A percentile compares a stretch with the other conserved stretches of the same genome.
Evolutionary conservation across 64 coral and sea anemone species (phyloP).

Genomic region (Pocillopora damicornis): DNA sequence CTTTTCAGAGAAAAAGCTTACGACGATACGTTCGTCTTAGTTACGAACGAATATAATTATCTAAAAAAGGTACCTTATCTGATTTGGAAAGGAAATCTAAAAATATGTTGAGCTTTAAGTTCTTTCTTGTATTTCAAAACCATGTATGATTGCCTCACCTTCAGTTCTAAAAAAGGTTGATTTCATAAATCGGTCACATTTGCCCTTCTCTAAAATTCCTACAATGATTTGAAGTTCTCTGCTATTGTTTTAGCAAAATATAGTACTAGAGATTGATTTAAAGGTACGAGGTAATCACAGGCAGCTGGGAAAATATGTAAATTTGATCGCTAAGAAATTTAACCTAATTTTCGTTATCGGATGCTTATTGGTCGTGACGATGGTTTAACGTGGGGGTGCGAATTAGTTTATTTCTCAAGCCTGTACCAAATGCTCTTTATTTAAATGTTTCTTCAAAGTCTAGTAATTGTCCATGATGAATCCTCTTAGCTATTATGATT

Average conservation of each 20-base stretch:
- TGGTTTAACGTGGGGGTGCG: neutral
- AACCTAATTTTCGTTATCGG: neutral
- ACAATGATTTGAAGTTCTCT: neutral
- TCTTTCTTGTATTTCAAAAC: neutral
- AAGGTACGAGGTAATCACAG: neutral
- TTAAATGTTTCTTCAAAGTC: slow-evolving; percentile 4
- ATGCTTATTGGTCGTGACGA: slow-evolving; percentile 2
- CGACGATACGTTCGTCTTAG: too few relatives aligned
- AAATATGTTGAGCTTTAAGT: neutral
- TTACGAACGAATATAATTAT: neutral
- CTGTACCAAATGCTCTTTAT: slow-evolving; percentile 8
- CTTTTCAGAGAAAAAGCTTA: neutral
- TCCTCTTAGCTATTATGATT: neutral
- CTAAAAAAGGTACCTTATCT: neutral
- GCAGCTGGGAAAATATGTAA: slow-evolving; percentile 34
- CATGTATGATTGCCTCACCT: neutral
- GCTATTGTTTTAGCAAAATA: neutral
- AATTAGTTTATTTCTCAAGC: slow-evolving; percentile 21
- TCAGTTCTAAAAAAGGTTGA: neutral
- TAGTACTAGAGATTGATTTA: neutral
- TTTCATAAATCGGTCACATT: neutral
- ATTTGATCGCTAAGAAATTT: slow-evolving; percentile 2
- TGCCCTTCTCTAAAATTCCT: neutral
- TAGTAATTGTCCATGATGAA: slow-evolving; percentile 2
- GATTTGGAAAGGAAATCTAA: neutral